Conservation (phyloP, 2,888 invertebrate genomes). For the Lepeophtheirus nordmannii region DNA sequence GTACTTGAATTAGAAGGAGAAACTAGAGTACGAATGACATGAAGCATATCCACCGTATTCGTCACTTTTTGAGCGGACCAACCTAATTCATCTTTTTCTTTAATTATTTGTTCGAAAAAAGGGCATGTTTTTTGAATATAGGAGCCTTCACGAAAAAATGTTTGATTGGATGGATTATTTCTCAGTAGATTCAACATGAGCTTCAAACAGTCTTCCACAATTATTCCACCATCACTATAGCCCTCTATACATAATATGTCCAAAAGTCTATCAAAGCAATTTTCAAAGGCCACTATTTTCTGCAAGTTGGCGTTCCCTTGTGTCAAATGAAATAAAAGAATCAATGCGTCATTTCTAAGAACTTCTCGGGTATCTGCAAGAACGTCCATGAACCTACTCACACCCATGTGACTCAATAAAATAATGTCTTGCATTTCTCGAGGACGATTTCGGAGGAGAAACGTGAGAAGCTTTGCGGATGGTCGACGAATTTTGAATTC, state of each 20-base stretch:
- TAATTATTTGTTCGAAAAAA: slow-evolving; percentile 54
- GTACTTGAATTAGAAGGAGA: slow-evolving; percentile 70
- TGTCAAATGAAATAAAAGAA: slow-evolving; percentile 78
- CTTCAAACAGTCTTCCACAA: slow-evolving; percentile 90
- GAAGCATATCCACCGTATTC: slow-evolving; percentile 79
- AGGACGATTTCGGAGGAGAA: slow-evolving; percentile 56
- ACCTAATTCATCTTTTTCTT: slow-evolving; percentile 43
- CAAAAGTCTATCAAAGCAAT: slow-evolving; percentile 86
- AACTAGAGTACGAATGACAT: slow-evolving; percentile 68
- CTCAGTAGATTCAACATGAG: slow-evolving; percentile 80
- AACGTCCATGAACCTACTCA: slow-evolving; percentile 92
- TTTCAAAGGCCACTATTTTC: slow-evolving; percentile 97
- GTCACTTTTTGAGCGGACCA: slow-evolving; percentile 90
- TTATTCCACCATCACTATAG: slow-evolving; percentile 83
- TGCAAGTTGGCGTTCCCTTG: slow-evolving; percentile 92
- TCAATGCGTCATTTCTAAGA: slow-evolving; percentile 78
- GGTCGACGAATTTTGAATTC: slow-evolving; percentile 85
- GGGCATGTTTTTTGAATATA: slow-evolving; percentile 77
- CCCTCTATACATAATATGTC: slow-evolving; percentile 85
- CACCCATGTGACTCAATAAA: slow-evolving; percentile 55
- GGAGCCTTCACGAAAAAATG: slow-evolving; percentile 94
- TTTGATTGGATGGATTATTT: slow-evolving; percentile 93
- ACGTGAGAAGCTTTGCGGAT: slow-evolving; percentile 70
- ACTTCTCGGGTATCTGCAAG: slow-evolving; percentile 85
- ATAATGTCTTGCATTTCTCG: slow-evolving; percentile 40